A percentile compares a stretch with the other conserved stretches of the same genome.
Conservation (phyloP, 2,888 invertebrate genomes). For the Andrena fulva region DNA sequence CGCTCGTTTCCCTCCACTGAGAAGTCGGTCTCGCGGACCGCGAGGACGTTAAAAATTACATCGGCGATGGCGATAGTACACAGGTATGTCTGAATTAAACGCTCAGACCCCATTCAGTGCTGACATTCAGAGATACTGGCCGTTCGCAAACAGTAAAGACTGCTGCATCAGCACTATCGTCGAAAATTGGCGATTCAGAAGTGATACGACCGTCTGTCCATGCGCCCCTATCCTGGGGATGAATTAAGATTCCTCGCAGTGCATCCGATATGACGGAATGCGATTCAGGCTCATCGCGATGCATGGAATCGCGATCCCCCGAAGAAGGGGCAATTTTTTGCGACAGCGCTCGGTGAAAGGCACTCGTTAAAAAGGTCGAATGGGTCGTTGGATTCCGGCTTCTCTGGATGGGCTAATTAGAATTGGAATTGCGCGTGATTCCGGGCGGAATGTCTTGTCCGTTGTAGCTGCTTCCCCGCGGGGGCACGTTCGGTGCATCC, state of each 20-base stretch:
- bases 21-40: conserved; percentile 3
- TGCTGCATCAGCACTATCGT: not conserved
- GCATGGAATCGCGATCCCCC: not conserved
- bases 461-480: conserved; percentile 6
- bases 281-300: too few species aligned
- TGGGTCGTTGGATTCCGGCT: not conserved
- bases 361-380: not conserved
- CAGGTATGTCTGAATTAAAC: not conserved
- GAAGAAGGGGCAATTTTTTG: not conserved
- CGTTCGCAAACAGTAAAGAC: not conserved
- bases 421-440: conserved; percentile 25
- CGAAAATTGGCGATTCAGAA: not conserved
- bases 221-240: too few species aligned
- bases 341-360: not conserved
- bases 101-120: not conserved
- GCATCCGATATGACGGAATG: too few species aligned
- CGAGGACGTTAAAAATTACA: conserved; percentile 14
- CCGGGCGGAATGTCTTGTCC: conserved; percentile 37
- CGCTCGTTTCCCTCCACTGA: not conserved
- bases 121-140: not conserved
- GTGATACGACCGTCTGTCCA: too few species aligned
- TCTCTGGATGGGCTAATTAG: conserved; percentile 31
- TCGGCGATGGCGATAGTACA: not conserved
- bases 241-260: too few species aligned
- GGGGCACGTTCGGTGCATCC: conserved; percentile 44